Percentiles rank a stretch among this genome's conserved stretches.
Conservation (phyloP, 2,113 vertebrate genomes). For the Oceanodroma tethys region DNA sequence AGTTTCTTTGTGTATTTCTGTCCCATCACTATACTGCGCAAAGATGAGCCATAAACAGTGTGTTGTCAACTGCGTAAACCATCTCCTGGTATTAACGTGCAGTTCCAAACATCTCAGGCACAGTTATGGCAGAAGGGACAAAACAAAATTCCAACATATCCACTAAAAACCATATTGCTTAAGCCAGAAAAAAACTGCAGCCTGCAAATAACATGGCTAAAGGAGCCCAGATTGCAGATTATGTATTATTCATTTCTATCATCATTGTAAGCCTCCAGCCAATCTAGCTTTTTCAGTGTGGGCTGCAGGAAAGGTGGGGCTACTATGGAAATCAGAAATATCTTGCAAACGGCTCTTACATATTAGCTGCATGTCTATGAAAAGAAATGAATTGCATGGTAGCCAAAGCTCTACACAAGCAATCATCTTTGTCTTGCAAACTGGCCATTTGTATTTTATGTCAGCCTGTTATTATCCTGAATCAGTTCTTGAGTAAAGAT, state of each 20-base stretch:
- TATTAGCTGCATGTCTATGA: slow-evolving; percentile 40
- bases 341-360: slow-evolving; percentile 33
- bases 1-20: not conserved
- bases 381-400: not conserved
- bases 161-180: slow-evolving; percentile 11
- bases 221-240: slow-evolving; percentile 49
- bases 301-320: slow-evolving; percentile 40
- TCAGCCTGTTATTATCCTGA: slow-evolving; percentile 27
- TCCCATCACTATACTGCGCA: not conserved
- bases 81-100: not conserved
- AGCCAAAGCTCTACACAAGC: slow-evolving; percentile 29
- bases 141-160: slow-evolving; percentile 24
- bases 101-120: not conserved
- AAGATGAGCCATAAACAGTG: not conserved
- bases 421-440: slow-evolving; percentile 51
- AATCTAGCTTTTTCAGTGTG: not conserved
- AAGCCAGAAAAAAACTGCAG: not conserved
- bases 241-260: slow-evolving; percentile 61
- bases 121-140: not conserved
- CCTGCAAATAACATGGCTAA: slow-evolving; percentile 3
- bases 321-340: slow-evolving; percentile 37
- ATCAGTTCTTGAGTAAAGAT: slow-evolving; percentile 37
- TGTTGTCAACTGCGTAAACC: not conserved
- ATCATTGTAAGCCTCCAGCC: slow-evolving; percentile 31
- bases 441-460: slow-evolving; percentile 44